phyloP scores from a whole-genome alignment of 2,888 invertebrate species.

The Metallyticus violacea region DNA sequence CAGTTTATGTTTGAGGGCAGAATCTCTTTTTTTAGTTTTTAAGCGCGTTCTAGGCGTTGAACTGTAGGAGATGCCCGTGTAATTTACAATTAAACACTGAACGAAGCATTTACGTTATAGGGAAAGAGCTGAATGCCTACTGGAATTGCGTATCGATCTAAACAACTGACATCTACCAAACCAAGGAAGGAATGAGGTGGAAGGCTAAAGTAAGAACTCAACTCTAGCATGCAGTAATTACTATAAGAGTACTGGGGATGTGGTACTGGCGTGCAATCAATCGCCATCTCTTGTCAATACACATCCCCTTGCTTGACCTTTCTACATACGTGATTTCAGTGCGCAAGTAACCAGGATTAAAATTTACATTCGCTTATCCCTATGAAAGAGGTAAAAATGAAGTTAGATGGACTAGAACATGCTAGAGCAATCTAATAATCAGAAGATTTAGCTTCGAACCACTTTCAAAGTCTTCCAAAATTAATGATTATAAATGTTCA shows the following conservation, averaged over 20 bases:
- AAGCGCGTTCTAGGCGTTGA: background rate
- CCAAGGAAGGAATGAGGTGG: background rate
- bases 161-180: background rate
- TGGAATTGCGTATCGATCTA: slow-evolving; percentile 10
- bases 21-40: no score
- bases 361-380: background rate
- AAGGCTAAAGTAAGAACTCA: background rate
- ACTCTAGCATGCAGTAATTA: background rate
- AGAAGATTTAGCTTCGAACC: no score
- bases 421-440: no score
- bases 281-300: background rate
- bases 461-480: no score
- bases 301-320: background rate
- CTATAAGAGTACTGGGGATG: background rate
- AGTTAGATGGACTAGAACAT: background rate
- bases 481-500: no score
- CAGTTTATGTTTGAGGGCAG: no score
- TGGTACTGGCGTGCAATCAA: background rate
- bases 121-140: background rate
- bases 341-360: background rate
- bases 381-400: background rate
- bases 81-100: background rate
- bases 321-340: background rate
- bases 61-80: background rate
- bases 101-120: background rate